A percentile compares a stretch with the other conserved stretches of the same genome.
Conservation (phyloP, 2,888 invertebrate genomes). For the Plemyria rubiginata region DNA sequence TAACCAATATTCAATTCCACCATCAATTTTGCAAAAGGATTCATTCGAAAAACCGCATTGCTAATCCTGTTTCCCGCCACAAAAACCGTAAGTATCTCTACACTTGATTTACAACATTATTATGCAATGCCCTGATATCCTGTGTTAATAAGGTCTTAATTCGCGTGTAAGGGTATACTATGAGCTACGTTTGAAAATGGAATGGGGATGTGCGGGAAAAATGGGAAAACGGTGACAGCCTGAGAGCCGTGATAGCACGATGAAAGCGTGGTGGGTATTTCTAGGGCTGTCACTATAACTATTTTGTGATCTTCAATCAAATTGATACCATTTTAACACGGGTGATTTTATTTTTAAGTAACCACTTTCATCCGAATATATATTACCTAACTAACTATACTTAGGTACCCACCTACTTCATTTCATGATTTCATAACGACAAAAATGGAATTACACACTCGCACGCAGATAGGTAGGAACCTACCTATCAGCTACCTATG, state of each 20-base stretch:
- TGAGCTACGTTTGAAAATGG: conserved; percentile 39
- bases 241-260: conserved; percentile 82
- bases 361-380: too few relatives aligned
- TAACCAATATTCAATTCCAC: conserved; percentile 71
- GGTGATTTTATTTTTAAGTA: too few relatives aligned
- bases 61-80: conserved; percentile 53
- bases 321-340: background rate
- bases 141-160: conserved; percentile 36
- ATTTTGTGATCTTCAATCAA: too few relatives aligned
- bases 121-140: conserved; percentile 21
- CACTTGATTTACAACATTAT: conserved; percentile 18
- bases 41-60: conserved; percentile 81
- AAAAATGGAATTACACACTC: too few relatives aligned
- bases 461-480: too few relatives aligned
- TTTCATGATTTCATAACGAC: too few relatives aligned
- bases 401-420: too few relatives aligned
- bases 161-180: conserved; percentile 11
- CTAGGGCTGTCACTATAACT: conserved; percentile 57
- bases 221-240: conserved; percentile 80
- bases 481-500: too few relatives aligned
- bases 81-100: conserved; percentile 45
- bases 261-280: conserved; percentile 67
- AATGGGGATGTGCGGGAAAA: conserved; percentile 66
- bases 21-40: conserved; percentile 73
- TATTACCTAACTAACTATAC: too few relatives aligned